Base-by-base conservation (phyloP, 2,888 invertebrate species). In the Pycnomerus fuliginosus region DNA sequence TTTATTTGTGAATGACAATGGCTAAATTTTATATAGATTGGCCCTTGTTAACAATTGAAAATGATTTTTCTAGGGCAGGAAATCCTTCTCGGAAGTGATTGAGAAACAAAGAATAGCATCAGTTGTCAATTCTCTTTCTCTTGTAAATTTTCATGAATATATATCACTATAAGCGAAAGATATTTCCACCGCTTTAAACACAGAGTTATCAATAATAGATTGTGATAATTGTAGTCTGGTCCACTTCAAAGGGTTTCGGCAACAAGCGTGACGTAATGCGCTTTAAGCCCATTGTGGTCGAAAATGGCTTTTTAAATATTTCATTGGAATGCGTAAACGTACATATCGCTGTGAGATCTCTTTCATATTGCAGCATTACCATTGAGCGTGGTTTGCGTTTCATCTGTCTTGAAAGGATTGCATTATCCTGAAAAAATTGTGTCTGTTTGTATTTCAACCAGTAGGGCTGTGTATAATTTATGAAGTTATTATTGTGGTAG, bases 261-360 rank as follows among this genome's bases (percentile, higher is more conserved):
- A 30, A 10, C 16, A 44, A 44, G 32, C 44, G 44, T 44, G 37
- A 44, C 44, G 44, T 44, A 44, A 44, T 43, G 11, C 13, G 12
- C 36, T 25, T 27, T 14, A 17, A 27, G 17, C 13, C 30, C 25
- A 46, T 41, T 46, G 41, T 36, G 29, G 8, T 31, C 41, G 36
- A 35, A 64, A 62, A 65, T 65, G 60, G 56, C 53, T 52, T 24
- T 47, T 53, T 65, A 53, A 57, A 66, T 66, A 60, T 60, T 65
- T 63, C 52, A 65, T 39, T 41, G 55, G 50, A 53, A 48, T 58
- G 62, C 61, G 61, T 61, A 58, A 61, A 62, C 61, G 60, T 46
- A 42, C 52, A 31, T 63, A 63, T 64, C 65, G 58, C 58, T 59
- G 63, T 60, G 48, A 59, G 56, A 65, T 64, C 65, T 62, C 28